Base-by-base conservation (phyloP, 2,888 invertebrate genomes). In the Drosophila merina region DNA sequence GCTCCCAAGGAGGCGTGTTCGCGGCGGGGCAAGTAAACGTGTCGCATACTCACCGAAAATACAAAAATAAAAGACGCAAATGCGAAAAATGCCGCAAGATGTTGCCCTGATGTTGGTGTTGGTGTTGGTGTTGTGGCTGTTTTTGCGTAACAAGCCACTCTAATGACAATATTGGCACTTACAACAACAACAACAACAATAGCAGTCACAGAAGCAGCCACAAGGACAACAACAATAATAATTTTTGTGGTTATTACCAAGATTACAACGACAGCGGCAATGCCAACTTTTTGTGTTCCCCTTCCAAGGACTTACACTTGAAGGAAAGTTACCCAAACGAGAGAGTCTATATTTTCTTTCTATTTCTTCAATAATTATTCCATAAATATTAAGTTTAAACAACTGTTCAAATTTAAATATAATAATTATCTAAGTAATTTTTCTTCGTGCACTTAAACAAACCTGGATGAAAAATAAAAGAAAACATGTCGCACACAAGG, bases 101-200 rank as follows among this genome's bases (percentile, higher is more conserved):
- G 88, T 84, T 77, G 86, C 84, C 81, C 20, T 20, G 20, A 20
- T 20, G 45, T 40, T 45, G 67, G 12, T 40, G 28, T 42, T 45
- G 40, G 44, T 30, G 14, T 9, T 55, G 42, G 33, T 57, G 58
- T 59, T 57, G 72, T 66, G 74, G 85, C 62, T 74, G 82, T 84
- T 81, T 75, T 74, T 87, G 81, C 77, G 86, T 86, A 88, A 88
- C 84, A 85, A 85, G 86, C 84, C 77, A 88, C 84, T 85, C 84
- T 88, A 85, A 85, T 88, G 88, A 85, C 88, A 85, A 85, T 85
- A 85, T 85, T 88, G 88, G 88, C 84, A 85, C 88, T 85, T 86
- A 86, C 84, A 85, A 80, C 86, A 84, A 86, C 75, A 88, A 77
- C 74, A 77, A 86, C 72, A 76, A 47, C 45, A 14, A 36, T 2